Evolutionary conservation across 2,888 invertebrate genomes (phyloP).

Genomic region (Lottia gigantea): DNA sequence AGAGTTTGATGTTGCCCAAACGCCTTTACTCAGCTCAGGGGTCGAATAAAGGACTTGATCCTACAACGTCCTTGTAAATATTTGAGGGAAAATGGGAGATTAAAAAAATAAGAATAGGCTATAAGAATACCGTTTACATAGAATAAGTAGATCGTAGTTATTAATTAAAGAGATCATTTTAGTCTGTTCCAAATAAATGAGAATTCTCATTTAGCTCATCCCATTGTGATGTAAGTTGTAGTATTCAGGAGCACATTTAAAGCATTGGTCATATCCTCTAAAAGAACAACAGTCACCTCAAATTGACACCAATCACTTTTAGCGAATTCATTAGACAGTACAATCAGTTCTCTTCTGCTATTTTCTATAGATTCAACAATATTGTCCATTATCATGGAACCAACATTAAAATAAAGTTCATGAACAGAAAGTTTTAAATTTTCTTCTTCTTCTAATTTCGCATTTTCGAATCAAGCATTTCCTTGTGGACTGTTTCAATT

Average conservation of each 20-base stretch:
- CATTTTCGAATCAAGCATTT: too few relatives aligned
- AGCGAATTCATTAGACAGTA: conserved; percentile 76
- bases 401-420: conserved; percentile 79
- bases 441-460: conserved; percentile 74
- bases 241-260: conserved; percentile 77
- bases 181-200: too few relatives aligned
- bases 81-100: too few relatives aligned
- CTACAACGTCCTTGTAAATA: too few relatives aligned
- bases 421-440: conserved; percentile 73
- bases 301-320: conserved; percentile 81
- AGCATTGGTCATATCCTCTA: conserved; percentile 76
- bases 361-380: conserved; percentile 78
- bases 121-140: too few relatives aligned
- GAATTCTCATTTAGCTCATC: conserved; percentile 10
- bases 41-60: too few relatives aligned
- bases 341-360: conserved; percentile 75
- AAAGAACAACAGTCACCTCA: conserved; percentile 77
- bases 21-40: too few relatives aligned
- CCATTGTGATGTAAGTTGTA: conserved; percentile 79
- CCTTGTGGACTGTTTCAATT: too few relatives aligned
- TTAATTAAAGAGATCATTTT: too few relatives aligned
- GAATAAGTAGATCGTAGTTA: too few relatives aligned
- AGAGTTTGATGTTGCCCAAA: too few relatives aligned
- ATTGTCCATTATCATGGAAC: conserved; percentile 78
- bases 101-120: too few relatives aligned